Evolutionary conservation across 2,888 invertebrate genomes (phyloP).

Genomic region (Quadroppia sp.): DNA sequence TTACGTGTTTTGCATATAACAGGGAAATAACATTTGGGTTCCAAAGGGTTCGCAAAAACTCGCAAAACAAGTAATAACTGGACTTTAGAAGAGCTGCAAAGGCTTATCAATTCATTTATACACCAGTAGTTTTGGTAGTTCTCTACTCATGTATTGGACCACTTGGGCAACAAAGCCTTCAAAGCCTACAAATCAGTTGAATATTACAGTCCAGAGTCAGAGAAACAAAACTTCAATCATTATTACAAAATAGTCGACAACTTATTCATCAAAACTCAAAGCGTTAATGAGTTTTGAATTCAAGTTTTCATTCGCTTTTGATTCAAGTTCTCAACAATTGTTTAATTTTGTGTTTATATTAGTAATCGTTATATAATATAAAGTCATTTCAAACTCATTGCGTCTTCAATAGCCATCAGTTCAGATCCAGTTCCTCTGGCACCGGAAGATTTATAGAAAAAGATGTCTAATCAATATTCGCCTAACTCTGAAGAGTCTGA

Average conservation of each 20-base stretch:
- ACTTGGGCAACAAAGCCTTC: constrained; percentile 19
- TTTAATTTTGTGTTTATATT: too few relatives aligned
- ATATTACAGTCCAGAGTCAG: neutral
- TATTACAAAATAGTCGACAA: constrained; percentile 4
- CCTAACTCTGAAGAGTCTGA: constrained; percentile 28
- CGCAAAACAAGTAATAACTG: constrained; percentile 16
- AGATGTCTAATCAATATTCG: constrained; percentile 22
- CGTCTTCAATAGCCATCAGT: too few relatives aligned
- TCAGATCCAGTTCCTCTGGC: too few relatives aligned
- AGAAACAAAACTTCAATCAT: neutral
- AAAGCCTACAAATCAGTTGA: constrained; percentile 8
- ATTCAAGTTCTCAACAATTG: neutral
- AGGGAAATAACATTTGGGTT: constrained; percentile 20
- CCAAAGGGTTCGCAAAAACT: constrained; percentile 17
- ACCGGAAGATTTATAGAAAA: too few relatives aligned
- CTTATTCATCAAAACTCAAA: neutral
- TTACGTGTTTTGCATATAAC: constrained; percentile 33
- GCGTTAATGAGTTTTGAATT: neutral
- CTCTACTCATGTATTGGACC: constrained; percentile 17
- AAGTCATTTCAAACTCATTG: too few relatives aligned
- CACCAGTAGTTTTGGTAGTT: neutral
- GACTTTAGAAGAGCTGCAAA: constrained; percentile 7
- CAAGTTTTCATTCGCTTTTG: neutral
- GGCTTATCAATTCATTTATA: constrained; percentile 1
- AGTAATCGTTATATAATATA: too few relatives aligned